These are phyloP conservation scores for Ormyrus labotus DNA, from an alignment of 2,888 invertebrate genomes.

Conservation along the genomic window DNA sequence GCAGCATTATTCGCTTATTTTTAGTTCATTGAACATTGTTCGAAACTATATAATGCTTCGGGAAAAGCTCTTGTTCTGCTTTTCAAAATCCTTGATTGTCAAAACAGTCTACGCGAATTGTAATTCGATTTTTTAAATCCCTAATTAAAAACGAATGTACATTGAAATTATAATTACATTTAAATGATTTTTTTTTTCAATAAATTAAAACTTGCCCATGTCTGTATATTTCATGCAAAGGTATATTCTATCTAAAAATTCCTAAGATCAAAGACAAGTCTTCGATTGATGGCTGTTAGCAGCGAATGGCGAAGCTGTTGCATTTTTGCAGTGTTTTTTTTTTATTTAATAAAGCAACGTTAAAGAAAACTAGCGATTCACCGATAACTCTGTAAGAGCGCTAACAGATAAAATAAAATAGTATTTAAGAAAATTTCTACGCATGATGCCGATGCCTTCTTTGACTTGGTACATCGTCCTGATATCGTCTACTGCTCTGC, in stretches of 20 bases:
- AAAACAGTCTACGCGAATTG: slow-evolving; percentile 42
- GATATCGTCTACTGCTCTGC: slow-evolving; percentile 70
- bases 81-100: slow-evolving; percentile 48
- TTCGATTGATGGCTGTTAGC: slow-evolving; percentile 35
- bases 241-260: slow-evolving; percentile 46
- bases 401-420: slow-evolving; percentile 29
- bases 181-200: slow-evolving; percentile 1
- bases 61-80: slow-evolving; percentile 5
- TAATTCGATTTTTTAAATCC: slow-evolving; percentile 21
- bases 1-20: slow-evolving; percentile 47
- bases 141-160: slow-evolving; percentile 10
- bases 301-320: slow-evolving; percentile 44
- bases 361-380: slow-evolving; percentile 32
- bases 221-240: slow-evolving; percentile 42
- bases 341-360: slow-evolving; percentile 38
- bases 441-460: slow-evolving; percentile 70
- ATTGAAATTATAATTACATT: slow-evolving; percentile 1
- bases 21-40: slow-evolving; percentile 20
- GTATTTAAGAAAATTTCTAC: slow-evolving; percentile 37
- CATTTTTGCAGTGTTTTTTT: slow-evolving; percentile 24
- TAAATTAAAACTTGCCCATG: slow-evolving; percentile 48
- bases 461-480: slow-evolving; percentile 64
- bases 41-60: not conserved
- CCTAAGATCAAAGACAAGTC: slow-evolving; percentile 40
- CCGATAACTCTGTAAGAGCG: slow-evolving; percentile 26